A percentile compares a stretch with the other conserved stretches of the same genome.
Conservation (phyloP, 1,140 invertebrate genomes). For the Bilobella aurantiaca region DNA sequence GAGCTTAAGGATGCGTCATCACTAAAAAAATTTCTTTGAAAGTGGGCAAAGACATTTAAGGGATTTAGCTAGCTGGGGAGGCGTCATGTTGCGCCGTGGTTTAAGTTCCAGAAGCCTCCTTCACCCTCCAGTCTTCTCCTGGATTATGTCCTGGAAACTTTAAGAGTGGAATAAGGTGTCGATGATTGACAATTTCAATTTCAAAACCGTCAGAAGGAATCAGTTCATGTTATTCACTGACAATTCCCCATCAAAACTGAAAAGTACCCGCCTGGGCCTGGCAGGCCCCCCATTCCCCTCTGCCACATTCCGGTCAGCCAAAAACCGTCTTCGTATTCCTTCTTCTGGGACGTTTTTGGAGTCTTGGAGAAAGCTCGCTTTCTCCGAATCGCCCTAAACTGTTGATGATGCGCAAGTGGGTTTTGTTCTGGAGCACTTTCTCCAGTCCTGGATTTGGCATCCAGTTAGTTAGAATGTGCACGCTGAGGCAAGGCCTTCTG, state of each 20-base stretch:
- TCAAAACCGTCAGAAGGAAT: constrained; percentile 31
- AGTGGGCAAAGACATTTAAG: no score
- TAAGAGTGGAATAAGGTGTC: constrained; percentile 9
- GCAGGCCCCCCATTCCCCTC: neutral
- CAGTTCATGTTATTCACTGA: neutral
- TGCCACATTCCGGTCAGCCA: neutral
- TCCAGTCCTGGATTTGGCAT: neutral
- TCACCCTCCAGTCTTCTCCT: no score
- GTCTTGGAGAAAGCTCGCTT: neutral
- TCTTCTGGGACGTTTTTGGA: neutral
- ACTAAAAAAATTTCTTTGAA: no score
- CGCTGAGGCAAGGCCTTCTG: constrained; percentile 14
- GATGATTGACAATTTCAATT: constrained; percentile 34
- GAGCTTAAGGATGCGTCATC: no score
- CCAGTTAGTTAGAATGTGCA: constrained; percentile 29
- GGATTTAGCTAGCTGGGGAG: no score
- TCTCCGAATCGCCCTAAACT: neutral
- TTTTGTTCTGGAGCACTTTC: neutral
- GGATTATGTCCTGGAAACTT: no score
- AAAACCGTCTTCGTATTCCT: neutral
- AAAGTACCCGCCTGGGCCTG: neutral
- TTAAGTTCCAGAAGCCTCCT: no score
- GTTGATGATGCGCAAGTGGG: constrained; percentile 5
- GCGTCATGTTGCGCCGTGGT: no score
- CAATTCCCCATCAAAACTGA: neutral